Evolutionary conservation across 2,888 invertebrate species (phyloP).

Genomic region (Lucinisca nassula): DNA sequence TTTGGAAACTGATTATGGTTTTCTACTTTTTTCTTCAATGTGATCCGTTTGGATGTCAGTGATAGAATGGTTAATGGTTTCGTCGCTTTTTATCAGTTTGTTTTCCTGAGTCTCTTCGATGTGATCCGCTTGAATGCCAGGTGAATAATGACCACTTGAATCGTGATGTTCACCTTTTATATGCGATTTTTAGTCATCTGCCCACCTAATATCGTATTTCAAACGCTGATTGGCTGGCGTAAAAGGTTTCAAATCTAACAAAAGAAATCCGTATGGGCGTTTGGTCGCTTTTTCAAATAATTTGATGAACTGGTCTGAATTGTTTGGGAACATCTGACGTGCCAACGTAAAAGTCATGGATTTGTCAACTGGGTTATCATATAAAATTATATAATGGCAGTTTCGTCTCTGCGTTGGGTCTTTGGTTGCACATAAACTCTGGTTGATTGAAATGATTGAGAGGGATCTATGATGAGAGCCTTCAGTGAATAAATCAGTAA

Average conservation of each 20-base stretch:
- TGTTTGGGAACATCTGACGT: conserved; percentile 25
- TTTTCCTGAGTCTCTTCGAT: too few relatives aligned
- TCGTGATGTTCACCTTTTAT: too few relatives aligned
- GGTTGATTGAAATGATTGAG: neutral
- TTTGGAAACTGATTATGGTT: too few relatives aligned
- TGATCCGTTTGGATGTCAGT: too few relatives aligned
- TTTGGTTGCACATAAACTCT: conserved; percentile 27
- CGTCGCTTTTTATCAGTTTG: too few relatives aligned
- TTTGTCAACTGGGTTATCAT: conserved; percentile 40
- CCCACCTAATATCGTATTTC: neutral
- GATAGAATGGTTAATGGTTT: too few relatives aligned
- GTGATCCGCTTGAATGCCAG: too few relatives aligned
- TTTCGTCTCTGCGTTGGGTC: conserved; percentile 28
- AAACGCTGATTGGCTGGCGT: neutral
- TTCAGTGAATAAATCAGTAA: conserved; percentile 51
- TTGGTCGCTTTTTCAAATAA: neutral
- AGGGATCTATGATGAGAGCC: conserved; percentile 36
- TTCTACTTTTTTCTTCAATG: too few relatives aligned
- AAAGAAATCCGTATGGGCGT: neutral
- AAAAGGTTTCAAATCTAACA: conserved; percentile 14
- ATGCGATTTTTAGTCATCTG: too few relatives aligned
- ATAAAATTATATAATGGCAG: conserved; percentile 38
- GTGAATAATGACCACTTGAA: too few relatives aligned
- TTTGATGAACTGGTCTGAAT: conserved; percentile 6
- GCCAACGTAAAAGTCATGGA: conserved; percentile 18